These are phyloP conservation scores for Myotis lucifugus DNA, from an alignment of 2,113 vertebrate genomes.

Conservation along the genomic window DNA sequence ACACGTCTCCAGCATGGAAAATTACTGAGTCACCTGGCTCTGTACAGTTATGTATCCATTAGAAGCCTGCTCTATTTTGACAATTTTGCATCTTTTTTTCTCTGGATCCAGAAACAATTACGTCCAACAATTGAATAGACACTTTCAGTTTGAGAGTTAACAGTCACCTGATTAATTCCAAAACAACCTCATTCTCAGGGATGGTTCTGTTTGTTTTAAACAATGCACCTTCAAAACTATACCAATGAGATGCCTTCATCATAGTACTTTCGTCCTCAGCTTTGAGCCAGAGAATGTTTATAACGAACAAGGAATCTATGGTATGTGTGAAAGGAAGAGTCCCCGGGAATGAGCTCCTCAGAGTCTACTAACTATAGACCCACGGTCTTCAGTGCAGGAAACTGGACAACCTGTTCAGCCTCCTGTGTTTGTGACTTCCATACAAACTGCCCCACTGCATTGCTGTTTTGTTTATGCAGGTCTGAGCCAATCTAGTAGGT, in stretches of 20 bases:
- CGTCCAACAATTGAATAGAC: neutral
- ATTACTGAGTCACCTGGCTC: neutral
- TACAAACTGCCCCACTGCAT: too few species aligned
- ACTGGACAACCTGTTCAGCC: neutral
- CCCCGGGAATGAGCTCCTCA: neutral
- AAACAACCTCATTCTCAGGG: neutral
- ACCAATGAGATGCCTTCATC: neutral
- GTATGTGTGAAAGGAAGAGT: neutral
- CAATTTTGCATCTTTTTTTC: neutral
- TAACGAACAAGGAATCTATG: neutral
- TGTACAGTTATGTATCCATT: neutral
- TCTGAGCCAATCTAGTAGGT: neutral
- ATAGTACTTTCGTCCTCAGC: neutral
- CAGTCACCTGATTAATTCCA: neutral
- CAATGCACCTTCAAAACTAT: neutral
- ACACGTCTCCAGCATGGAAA: neutral
- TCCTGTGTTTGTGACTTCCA: neutral
- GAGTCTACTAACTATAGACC: neutral
- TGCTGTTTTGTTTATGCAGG: neutral
- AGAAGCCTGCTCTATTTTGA: neutral
- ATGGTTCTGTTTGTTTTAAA: neutral
- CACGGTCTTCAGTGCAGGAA: neutral
- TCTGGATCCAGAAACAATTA: neutral
- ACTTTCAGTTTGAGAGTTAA: neutral
- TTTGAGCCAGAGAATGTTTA: neutral